Evolutionary conservation across 1,140 invertebrate genomes (phyloP), one percentile per base, ranked within the genome.

Genomic region (Cotesia chilonis): DNA sequence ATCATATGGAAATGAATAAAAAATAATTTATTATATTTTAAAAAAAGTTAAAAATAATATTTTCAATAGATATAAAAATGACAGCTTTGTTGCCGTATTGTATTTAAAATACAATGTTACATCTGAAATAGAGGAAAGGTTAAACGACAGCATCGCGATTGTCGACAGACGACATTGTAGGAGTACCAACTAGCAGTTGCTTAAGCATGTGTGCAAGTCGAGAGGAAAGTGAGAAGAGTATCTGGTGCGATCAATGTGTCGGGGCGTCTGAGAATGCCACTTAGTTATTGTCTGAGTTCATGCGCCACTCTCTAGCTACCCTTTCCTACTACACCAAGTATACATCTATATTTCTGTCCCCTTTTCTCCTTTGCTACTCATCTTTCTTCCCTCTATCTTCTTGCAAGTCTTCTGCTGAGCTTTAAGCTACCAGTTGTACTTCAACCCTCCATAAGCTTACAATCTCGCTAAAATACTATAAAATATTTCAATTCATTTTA

Each of bases 281-380:
- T 83, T 82, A 79, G 78, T 82, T 79, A 82, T 82, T 83, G 80
- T 83, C 82, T 80, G 80, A 73, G 60, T 37, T 79, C 75, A 75
- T 77, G 68, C 65, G 71, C 70, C 69, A 77, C 78, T 78, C 75
- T 76, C 70, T 69, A 73, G 72, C 67, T 67, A 71, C 76, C 72
- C 72, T 79, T 77, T 1, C 12, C 73, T 70, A 6, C 41, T 47
- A 28, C 41, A 5, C 41, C 6, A 41, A 7, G 38, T 41, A 41
- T 41, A 47, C 6, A 10, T 68, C 75, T 71, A 14, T 61, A 68
- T 47, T 63, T 65, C 61, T 67, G 71, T 70, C 47, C 57, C 38
- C 71, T 47, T 55, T 55, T 5, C 41, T 54, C 4, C 38, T 63
- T 3, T 20, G n/a, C 28, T 17, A 38, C 5, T 35, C 7, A 61